These are phyloP conservation scores for Gari tellinella DNA, from an alignment of 2,888 invertebrate genomes.

Conservation along the genomic window DNA sequence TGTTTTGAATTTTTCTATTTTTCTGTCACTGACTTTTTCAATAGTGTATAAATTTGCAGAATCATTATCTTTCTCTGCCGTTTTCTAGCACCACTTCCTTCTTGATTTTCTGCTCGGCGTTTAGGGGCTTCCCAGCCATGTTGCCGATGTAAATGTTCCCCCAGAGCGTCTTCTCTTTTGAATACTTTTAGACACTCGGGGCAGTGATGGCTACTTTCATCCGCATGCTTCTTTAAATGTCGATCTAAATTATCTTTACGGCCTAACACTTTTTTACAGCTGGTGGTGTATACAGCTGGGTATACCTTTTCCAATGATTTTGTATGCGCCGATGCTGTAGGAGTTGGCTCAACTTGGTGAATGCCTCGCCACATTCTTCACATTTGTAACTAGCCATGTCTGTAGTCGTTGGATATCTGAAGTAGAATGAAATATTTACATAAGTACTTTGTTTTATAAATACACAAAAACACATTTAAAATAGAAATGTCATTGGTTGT, in stretches of 20 bases:
- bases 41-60: slow-evolving; percentile 26
- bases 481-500: too few relatives aligned
- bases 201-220: neutral
- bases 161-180: slow-evolving; percentile 12
- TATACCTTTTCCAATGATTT: slow-evolving; percentile 29
- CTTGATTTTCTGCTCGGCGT: slow-evolving; percentile 9
- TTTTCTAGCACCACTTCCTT: slow-evolving; percentile 23
- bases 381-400: slow-evolving; percentile 29
- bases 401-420: too few relatives aligned
- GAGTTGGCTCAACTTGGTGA: slow-evolving; percentile 15
- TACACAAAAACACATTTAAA: too few relatives aligned
- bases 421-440: too few relatives aligned
- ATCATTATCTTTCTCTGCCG: slow-evolving; percentile 13
- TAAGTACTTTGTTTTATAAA: too few relatives aligned
- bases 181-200: slow-evolving; percentile 30
- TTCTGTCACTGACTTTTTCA: slow-evolving; percentile 20
- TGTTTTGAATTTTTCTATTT: slow-evolving; percentile 30
- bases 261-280: slow-evolving; percentile 26
- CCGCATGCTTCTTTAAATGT: slow-evolving; percentile 19
- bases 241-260: slow-evolving; percentile 32
- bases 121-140: slow-evolving; percentile 19
- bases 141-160: slow-evolving; percentile 15
- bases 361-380: slow-evolving; percentile 28
- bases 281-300: too few relatives aligned
- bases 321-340: neutral